Evolutionary conservation across 2,888 invertebrate species (phyloP), one percentile per base, ranked within the genome.

Genomic region (Anodontia alba): DNA sequence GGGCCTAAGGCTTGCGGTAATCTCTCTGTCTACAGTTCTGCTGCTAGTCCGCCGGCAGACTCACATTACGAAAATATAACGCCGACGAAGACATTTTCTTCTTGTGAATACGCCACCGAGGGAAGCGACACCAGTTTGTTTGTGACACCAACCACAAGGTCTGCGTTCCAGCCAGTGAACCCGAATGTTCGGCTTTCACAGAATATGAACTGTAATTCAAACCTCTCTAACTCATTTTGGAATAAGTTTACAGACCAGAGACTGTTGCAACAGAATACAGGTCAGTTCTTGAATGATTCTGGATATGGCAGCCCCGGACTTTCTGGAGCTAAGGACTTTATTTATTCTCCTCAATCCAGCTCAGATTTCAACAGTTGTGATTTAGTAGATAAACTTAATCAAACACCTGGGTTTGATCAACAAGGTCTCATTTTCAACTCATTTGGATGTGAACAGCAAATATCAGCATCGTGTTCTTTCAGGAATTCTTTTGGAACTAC

Each of bases 261-360:
- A n/a, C n/a, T n/a, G n/a, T n/a, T n/a, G n/a, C 38, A 38, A 5
- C 38, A 38, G 38, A 8, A 38, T 38, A 12, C 38, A 12, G 17
- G 17, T 1, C 62, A 31, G 20, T 81, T 75, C 51, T 76, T 84
- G 67, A 79, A 84, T 67, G 87, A 87, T 71, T 87, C 87, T 36
- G 87, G 82, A 20, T 87, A 84, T 71, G 75, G 73, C 62, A 87
- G 84, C 57, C 82, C 87, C 12, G 46, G 26, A 26, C 38, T 38
- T 38, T 8, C 5, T 12, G 12, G 38, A 8, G 38, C 38, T 38
- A 38, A 38, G 12, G 51, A 66, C 17, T 46, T 69, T 8, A n/a
- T 7, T 3, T 26, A 33, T 42, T n/a, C 23, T 3, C 5, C 23
- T 46, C 46, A 46, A n/a, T 26, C 10, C 23, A 20, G 17, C 3